Percentiles rank a stretch among this genome's conserved stretches.
Evolutionary conservation across 2,113 vertebrate species (phyloP).

Genomic region (Microtus richardsoni): DNA sequence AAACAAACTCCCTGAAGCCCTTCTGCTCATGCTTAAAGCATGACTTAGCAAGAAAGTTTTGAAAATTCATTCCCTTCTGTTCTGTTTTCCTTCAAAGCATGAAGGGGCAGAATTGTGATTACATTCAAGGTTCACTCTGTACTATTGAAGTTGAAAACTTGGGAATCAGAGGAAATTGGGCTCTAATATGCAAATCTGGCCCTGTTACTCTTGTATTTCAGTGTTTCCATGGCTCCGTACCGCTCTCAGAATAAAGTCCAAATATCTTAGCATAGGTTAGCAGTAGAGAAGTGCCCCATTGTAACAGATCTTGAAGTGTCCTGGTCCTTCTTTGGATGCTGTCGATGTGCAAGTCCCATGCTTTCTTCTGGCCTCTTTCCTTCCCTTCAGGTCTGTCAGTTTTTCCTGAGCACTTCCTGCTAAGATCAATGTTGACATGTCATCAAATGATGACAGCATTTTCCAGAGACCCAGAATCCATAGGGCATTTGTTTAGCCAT

Average conservation of each 20-base stretch:
- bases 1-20: slow-evolving; percentile 56
- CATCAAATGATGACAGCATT: not conserved
- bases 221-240: not conserved
- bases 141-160: not conserved
- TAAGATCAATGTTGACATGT: not conserved
- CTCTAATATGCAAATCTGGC: not conserved
- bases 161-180: not conserved
- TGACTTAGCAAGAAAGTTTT: slow-evolving; percentile 56
- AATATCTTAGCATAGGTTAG: not conserved
- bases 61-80: slow-evolving; percentile 65
- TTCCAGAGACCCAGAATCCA: not conserved
- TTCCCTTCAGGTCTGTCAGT: not conserved
- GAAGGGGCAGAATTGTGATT: slow-evolving; percentile 18
- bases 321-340: not conserved
- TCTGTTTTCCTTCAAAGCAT: slow-evolving; percentile 14
- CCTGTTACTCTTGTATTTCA: not conserved
- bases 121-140: not conserved
- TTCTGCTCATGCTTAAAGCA: slow-evolving; percentile 67
- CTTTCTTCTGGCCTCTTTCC: not conserved
- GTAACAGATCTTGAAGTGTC: not conserved
- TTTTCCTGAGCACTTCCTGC: not conserved
- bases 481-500: not conserved
- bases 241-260: not conserved
- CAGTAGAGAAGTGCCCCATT: not conserved
- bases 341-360: fast-evolving